These are phyloP conservation scores for Ericerus pela DNA, from an alignment of 1,140 invertebrate genomes.

Conservation along the genomic window DNA sequence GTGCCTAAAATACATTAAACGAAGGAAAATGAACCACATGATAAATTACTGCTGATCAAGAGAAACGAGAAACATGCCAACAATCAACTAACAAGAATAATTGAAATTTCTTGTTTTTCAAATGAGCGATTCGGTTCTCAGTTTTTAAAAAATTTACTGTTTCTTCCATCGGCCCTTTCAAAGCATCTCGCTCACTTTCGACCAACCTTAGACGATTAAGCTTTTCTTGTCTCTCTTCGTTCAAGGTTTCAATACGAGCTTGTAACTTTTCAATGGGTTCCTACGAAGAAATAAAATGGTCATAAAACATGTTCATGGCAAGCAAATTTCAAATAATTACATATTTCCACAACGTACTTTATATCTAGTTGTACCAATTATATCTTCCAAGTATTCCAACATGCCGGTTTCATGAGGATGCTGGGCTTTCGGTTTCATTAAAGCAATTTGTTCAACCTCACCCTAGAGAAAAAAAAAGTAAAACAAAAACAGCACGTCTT, in stretches of 20 bases:
- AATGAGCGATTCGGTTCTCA: slow-evolving; percentile 56
- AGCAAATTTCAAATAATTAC: not conserved
- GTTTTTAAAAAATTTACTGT: slow-evolving; percentile 65
- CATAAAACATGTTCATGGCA: not conserved
- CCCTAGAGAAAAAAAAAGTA: slow-evolving; percentile 46
- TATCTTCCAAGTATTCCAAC: slow-evolving; percentile 97
- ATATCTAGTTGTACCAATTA: slow-evolving; percentile 84
- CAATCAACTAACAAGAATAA: slow-evolving; percentile 41
- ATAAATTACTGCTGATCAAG: too few relatives aligned
- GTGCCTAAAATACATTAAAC: not conserved
- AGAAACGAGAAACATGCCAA: not conserved
- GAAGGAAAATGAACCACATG: not conserved
- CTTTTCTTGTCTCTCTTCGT: slow-evolving; percentile 69
- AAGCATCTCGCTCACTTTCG: slow-evolving; percentile 73
- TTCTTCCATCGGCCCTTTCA: slow-evolving; percentile 74
- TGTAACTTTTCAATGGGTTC: slow-evolving; percentile 68
- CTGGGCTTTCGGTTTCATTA: slow-evolving; percentile 93
- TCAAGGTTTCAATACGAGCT: slow-evolving; percentile 58
- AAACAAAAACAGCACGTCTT: not conserved
- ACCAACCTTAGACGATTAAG: slow-evolving; percentile 75
- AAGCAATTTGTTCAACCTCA: slow-evolving; percentile 96
- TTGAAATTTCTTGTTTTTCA: slow-evolving; percentile 54
- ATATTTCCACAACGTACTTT: slow-evolving; percentile 36
- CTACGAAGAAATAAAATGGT: slow-evolving; percentile 25
- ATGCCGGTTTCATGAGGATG: slow-evolving; percentile 81